Percentiles rank a stretch among this genome's conserved stretches.
Evolutionary conservation across 2,113 vertebrate genomes (phyloP).

Genomic region (Pao palembangensis): DNA sequence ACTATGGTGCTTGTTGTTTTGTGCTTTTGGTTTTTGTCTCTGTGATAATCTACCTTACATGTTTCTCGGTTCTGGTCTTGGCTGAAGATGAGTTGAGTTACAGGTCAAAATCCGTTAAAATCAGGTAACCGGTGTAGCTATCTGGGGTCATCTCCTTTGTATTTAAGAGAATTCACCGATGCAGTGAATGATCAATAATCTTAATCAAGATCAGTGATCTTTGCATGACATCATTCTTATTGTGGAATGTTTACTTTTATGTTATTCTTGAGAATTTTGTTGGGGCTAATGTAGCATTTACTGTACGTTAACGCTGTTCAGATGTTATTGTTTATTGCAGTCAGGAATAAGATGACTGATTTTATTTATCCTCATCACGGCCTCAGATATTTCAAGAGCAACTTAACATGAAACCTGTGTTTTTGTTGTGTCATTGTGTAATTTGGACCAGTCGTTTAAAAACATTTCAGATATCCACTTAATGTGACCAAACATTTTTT

Average conservation of each 20-base stretch:
- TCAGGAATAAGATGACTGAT: neutral
- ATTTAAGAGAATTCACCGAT: too few species aligned
- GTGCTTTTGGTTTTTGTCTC: too few species aligned
- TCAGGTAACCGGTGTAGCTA: neutral
- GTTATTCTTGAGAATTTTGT: neutral
- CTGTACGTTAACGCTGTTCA: neutral
- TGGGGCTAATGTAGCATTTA: neutral
- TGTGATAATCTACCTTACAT: too few species aligned
- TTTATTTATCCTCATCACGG: neutral
- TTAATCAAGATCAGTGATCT: neutral
- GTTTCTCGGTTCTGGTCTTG: too few species aligned
- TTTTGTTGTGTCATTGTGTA: neutral
- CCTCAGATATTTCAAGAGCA: neutral
- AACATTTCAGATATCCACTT: neutral
- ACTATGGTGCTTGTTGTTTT: too few species aligned
- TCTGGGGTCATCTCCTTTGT: too few species aligned
- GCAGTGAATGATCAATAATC: neutral
- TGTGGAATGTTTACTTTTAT: neutral
- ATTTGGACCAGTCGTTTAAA: neutral
- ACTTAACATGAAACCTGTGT: neutral
- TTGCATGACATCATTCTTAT: neutral
- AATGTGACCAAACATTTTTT: neutral
- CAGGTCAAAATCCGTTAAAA: too few species aligned
- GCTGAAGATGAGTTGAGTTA: too few species aligned
- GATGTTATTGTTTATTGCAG: neutral